Evolutionary conservation across 2,888 invertebrate genomes (phyloP).

Genomic region (Tineola bisselliella): DNA sequence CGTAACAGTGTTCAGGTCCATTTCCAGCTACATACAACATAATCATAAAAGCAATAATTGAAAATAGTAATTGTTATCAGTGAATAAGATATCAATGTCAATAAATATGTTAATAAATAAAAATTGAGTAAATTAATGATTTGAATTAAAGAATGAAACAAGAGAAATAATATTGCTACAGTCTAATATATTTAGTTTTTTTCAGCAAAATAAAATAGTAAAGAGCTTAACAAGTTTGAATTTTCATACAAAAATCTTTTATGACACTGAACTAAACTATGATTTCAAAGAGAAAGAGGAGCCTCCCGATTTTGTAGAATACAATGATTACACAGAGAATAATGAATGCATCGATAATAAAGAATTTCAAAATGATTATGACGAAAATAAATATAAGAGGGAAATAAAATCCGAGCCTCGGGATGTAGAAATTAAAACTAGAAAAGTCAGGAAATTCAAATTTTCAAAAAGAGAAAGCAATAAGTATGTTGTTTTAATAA

Average conservation of each 20-base stretch:
- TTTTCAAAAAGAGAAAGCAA: background rate
- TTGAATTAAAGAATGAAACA: background rate
- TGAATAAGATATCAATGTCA: no score
- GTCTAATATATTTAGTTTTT: background rate
- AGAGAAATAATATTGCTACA: no score
- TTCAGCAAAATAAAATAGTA: background rate
- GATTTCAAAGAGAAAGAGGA: background rate
- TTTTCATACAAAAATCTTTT: background rate
- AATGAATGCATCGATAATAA: background rate
- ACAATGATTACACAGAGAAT: background rate
- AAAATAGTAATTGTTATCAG: no score
- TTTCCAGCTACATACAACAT: no score
- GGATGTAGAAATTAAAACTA: background rate
- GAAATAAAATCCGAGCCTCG: background rate
- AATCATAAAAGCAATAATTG: no score
- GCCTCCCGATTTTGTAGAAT: background rate
- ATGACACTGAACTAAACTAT: background rate
- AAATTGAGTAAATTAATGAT: background rate
- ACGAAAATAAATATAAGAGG: background rate
- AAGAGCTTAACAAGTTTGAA: background rate
- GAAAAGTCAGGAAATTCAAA: background rate
- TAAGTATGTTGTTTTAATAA: background rate
- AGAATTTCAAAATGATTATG: background rate
- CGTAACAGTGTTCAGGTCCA: no score
- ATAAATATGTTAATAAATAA: no score